phyloP scores from a whole-genome alignment of 2,797 vertebrate species.

The Orestias chungarensis region DNA sequence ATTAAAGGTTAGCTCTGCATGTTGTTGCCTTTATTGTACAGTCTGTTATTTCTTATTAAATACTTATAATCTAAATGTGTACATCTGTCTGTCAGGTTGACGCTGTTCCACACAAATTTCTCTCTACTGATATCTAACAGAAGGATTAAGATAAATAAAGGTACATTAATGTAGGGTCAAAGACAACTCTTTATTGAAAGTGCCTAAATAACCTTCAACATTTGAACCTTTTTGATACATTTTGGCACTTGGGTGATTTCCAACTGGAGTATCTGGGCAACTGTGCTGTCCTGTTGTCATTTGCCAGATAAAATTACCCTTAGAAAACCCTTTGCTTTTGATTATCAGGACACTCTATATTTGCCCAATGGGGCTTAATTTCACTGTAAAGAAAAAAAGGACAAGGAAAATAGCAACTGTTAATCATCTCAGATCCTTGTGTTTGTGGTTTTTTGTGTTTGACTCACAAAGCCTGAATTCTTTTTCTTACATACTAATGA shows the following conservation, averaged over 20 bases:
- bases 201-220: background rate
- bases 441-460: background rate
- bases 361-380: background rate
- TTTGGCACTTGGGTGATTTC: background rate
- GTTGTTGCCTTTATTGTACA: too few species aligned
- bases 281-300: conserved; percentile 16
- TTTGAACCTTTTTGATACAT: background rate
- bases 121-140: background rate
- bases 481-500: conserved; percentile 11
- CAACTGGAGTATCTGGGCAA: conserved; percentile 1
- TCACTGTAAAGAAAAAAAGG: background rate
- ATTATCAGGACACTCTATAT: conserved; percentile 6
- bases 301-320: conserved; percentile 38
- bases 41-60: too few species aligned
- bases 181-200: background rate
- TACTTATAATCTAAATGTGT: too few species aligned
- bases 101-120: too few species aligned
- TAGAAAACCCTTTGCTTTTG: conserved; percentile 22
- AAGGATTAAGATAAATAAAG: background rate
- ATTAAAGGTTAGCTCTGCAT: background rate
- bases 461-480: background rate
- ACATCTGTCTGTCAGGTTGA: too few species aligned
- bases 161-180: too few species aligned
- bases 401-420: background rate
- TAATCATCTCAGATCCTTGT: background rate